A percentile compares a stretch with the other conserved stretches of the same genome.
phyloP scores from a whole-genome alignment of 2,113 vertebrate species.

The Coracopsis vasa region DNA sequence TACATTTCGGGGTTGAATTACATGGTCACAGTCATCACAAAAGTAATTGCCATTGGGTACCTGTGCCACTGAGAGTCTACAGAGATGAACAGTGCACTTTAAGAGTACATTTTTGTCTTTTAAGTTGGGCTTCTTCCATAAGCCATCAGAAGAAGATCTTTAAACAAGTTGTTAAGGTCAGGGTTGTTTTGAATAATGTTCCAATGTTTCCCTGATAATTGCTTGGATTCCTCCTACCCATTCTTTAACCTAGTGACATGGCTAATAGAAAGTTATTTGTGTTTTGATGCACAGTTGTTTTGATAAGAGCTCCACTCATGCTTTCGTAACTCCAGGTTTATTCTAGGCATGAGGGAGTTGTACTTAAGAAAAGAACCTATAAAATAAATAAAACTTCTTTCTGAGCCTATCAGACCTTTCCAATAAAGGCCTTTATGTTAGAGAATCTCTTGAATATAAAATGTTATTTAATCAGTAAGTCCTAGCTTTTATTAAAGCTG shows the following conservation, averaged over 20 bases:
- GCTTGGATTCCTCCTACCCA: conserved; percentile 21
- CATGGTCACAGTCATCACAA: conserved; percentile 36
- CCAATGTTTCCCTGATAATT: conserved; percentile 42
- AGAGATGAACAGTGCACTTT: conserved; percentile 42
- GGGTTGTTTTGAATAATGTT: conserved; percentile 60
- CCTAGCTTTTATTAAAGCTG: conserved; percentile 35
- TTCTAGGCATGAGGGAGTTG: conserved; percentile 38
- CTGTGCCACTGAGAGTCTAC: conserved; percentile 5
- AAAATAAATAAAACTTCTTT: conserved; percentile 57
- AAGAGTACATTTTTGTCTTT: conserved; percentile 62
- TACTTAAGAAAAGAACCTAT: conserved; percentile 48
- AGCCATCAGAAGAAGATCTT: conserved; percentile 39
- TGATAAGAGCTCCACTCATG: conserved; percentile 26
- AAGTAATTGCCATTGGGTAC: conserved; percentile 64
- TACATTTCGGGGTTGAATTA: conserved; percentile 64
- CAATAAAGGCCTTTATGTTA: conserved; percentile 34
- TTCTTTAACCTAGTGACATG: conserved; percentile 57
- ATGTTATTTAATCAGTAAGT: conserved; percentile 61
- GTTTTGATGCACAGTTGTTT: conserved; percentile 50
- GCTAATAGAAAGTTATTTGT: conserved; percentile 64
- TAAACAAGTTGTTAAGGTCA: conserved; percentile 60
- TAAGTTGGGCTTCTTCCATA: conserved; percentile 57
- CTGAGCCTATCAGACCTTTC: conserved; percentile 21
- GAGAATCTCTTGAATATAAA: conserved; percentile 42
- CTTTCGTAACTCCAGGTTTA: conserved; percentile 44